Conservation (phyloP, 2,888 invertebrate genomes). For the Polietes domitor region DNA sequence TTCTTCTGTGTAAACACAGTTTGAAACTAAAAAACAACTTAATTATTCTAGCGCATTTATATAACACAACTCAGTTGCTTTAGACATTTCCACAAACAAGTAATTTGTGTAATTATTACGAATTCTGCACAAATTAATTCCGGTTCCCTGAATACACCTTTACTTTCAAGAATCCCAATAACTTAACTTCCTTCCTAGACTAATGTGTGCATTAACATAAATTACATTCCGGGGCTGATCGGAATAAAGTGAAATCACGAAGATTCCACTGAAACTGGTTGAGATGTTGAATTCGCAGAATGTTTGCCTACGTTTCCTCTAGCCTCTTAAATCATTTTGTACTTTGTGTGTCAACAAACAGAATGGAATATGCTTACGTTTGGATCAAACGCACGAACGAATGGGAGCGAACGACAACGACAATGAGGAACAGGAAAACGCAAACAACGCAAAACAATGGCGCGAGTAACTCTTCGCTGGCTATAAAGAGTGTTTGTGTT, state of each 20-base stretch:
- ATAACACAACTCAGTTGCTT: too few relatives aligned
- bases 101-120: not conserved
- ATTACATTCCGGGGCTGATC: not conserved
- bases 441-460: constrained; percentile 11
- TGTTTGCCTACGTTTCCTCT: not conserved
- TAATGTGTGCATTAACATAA: constrained; percentile 4
- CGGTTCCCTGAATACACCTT: not conserved
- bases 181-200: not conserved
- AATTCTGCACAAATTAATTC: not conserved
- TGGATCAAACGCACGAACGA: constrained; percentile 5
- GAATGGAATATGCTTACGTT: not conserved
- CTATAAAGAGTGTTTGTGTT: constrained; percentile 34
- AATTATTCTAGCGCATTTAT: too few relatives aligned
- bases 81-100: too few relatives aligned
- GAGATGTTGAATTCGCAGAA: not conserved
- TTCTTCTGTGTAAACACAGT: too few relatives aligned
- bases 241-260: too few relatives aligned
- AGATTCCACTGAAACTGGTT: not conserved
- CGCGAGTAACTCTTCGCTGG: not conserved
- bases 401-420: not conserved
- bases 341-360: not conserved
- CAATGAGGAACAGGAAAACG: not conserved
- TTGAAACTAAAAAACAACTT: too few relatives aligned
- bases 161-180: not conserved
- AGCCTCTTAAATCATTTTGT: not conserved